These are phyloP conservation scores for Neotoma lepida DNA, from an alignment of 2,113 vertebrate genomes.

Conservation along the genomic window DNA sequence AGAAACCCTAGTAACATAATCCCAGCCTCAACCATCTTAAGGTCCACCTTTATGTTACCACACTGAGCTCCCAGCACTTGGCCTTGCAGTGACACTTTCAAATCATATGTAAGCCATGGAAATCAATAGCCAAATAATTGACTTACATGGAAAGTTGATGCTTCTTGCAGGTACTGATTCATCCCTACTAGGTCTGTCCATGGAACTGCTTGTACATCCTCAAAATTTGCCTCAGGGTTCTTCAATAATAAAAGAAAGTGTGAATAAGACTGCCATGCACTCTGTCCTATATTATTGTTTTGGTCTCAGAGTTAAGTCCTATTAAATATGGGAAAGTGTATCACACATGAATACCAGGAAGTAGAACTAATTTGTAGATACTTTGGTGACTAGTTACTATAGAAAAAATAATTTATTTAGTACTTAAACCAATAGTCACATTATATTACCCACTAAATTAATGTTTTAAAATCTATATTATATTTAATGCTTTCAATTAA, in stretches of 20 bases:
- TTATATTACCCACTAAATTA: neutral
- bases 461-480: neutral
- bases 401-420: conserved; percentile 10
- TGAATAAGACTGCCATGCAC: neutral
- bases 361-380: neutral
- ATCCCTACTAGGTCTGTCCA: neutral
- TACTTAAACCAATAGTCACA: conserved; percentile 28
- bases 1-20: neutral
- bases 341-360: neutral
- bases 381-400: neutral
- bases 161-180: neutral
- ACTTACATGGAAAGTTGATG: neutral
- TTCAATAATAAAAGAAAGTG: neutral
- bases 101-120: neutral
- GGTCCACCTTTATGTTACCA: neutral
- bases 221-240: neutral
- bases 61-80: neutral
- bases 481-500: conserved; percentile 46
- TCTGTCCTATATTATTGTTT: neutral
- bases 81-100: neutral
- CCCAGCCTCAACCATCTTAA: neutral
- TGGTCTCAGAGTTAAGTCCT: neutral
- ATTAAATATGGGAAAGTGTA: accelerated
- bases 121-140: neutral
- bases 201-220: neutral